phyloP scores from a whole-genome alignment of 2,888 invertebrate species.

The Drosophila putrida region DNA sequence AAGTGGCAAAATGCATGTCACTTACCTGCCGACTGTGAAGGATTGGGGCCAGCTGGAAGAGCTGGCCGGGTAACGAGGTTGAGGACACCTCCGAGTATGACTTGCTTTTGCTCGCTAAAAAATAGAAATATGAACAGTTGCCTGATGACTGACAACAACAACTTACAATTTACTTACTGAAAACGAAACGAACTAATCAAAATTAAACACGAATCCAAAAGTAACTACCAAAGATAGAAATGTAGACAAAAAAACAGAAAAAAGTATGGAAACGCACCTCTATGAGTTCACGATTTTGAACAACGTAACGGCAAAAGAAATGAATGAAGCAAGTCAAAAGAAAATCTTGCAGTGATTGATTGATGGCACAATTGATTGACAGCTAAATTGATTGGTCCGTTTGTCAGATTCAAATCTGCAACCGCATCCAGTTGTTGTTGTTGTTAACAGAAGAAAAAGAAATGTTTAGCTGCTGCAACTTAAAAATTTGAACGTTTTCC shows the following conservation, averaged over 20 bases:
- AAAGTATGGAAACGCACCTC: conserved; percentile 43
- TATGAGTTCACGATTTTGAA: conserved; percentile 34
- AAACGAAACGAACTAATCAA: conserved; percentile 7
- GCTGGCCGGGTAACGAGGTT: conserved; percentile 1
- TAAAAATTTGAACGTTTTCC: conserved; percentile 60
- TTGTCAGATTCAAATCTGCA: not conserved
- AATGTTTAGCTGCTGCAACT: conserved; percentile 39
- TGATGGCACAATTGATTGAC: conserved; percentile 10
- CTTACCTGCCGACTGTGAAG: conserved; percentile 55
- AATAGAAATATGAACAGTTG: not conserved
- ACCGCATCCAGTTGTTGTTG: not conserved
- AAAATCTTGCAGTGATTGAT: conserved; percentile 8
- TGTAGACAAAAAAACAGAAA: not conserved
- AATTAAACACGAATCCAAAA: conserved; percentile 40
- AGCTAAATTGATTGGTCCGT: conserved; percentile 8
- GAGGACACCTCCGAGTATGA: not conserved
- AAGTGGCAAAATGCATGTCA: conserved; percentile 57
- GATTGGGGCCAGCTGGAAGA: conserved; percentile 37
- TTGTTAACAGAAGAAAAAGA: not conserved
- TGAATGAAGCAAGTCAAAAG: conserved; percentile 2
- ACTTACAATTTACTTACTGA: conserved; percentile 12
- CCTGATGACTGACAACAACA: conserved; percentile 15
- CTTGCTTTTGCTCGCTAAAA: not conserved
- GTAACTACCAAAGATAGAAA: conserved; percentile 31
- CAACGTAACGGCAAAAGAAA: conserved; percentile 30